Evolutionary conservation across 2,113 vertebrate species (phyloP).

Genomic region (Microcebus lehilahytsara): DNA sequence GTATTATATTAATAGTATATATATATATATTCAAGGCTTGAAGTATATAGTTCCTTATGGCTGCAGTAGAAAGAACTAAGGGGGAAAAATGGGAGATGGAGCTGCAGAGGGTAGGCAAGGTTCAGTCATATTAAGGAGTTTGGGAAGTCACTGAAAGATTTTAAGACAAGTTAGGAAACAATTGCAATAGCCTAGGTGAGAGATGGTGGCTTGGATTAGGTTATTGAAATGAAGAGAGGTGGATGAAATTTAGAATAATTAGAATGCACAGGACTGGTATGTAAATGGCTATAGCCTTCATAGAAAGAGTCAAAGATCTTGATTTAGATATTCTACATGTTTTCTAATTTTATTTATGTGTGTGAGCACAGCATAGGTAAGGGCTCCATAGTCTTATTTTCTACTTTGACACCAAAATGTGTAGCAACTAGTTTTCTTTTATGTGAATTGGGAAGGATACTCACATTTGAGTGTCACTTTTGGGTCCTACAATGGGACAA

Average conservation of each 20-base stretch:
- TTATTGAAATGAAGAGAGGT: background rate
- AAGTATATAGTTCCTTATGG: background rate
- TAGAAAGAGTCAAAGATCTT: background rate
- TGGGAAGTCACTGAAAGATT: background rate
- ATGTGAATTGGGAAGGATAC: background rate
- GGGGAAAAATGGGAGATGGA: background rate
- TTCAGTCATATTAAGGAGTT: background rate
- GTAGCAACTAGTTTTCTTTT: background rate
- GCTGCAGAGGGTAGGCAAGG: background rate
- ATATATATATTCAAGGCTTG: background rate
- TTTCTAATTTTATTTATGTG: slow-evolving; percentile 10
- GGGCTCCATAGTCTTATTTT: background rate
- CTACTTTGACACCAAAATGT: background rate
- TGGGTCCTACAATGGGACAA: background rate
- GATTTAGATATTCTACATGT: background rate
- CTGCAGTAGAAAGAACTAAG: background rate
- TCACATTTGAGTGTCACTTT: background rate
- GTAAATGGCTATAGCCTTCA: background rate
- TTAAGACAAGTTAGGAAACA: slow-evolving; percentile 27
- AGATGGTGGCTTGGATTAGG: background rate
- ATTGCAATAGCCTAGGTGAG: background rate
- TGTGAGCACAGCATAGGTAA: background rate
- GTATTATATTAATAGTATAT: background rate
- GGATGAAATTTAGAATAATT: background rate
- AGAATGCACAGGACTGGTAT: background rate